These are phyloP conservation scores for Xyliphius kryptos DNA, from an alignment of 2,113 vertebrate species.

Conservation along the genomic window DNA sequence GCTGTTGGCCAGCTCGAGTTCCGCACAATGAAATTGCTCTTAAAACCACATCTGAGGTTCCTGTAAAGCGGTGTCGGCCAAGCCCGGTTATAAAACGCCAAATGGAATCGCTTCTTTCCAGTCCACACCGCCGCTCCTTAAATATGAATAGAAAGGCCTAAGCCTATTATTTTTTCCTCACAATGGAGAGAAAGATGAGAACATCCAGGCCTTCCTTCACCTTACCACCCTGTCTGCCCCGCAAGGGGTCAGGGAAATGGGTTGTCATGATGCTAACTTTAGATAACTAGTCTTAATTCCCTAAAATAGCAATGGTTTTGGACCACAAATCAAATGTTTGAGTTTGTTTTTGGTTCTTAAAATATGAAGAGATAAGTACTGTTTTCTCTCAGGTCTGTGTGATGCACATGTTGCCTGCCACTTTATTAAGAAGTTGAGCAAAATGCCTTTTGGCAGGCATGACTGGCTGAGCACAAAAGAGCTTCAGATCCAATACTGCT, in stretches of 20 bases:
- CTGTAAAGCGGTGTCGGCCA: slow-evolving; percentile 34
- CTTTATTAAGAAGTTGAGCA: slow-evolving; percentile 60
- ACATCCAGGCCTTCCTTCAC: slow-evolving; percentile 50
- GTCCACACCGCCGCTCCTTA: slow-evolving; percentile 40
- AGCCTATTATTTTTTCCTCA: slow-evolving; percentile 68
- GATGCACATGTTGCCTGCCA: slow-evolving; percentile 30
- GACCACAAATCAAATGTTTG: background rate
- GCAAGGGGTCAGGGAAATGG: slow-evolving; percentile 23
- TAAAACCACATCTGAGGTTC: slow-evolving; percentile 48
- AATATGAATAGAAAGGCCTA: slow-evolving; percentile 65
- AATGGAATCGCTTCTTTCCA: slow-evolving; percentile 47
- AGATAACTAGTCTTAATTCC: no score
- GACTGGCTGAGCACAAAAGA: slow-evolving; percentile 45
- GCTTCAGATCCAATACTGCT: slow-evolving; percentile 30
- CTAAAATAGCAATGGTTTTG: slow-evolving; percentile 23
- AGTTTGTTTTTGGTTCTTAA: background rate
- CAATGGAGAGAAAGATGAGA: slow-evolving; percentile 45
- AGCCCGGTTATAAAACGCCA: slow-evolving; percentile 44
- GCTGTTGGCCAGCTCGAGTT: slow-evolving; percentile 40
- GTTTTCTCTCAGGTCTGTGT: slow-evolving; percentile 12
- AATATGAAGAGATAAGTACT: no score
- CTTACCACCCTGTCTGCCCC: slow-evolving; percentile 29
- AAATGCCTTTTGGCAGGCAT: slow-evolving; percentile 59
- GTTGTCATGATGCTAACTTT: slow-evolving; percentile 33
- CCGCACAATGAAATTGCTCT: slow-evolving; percentile 47